Evolutionary conservation across 1,140 invertebrate species (phyloP).

Genomic region (Matsumurasca onukii): DNA sequence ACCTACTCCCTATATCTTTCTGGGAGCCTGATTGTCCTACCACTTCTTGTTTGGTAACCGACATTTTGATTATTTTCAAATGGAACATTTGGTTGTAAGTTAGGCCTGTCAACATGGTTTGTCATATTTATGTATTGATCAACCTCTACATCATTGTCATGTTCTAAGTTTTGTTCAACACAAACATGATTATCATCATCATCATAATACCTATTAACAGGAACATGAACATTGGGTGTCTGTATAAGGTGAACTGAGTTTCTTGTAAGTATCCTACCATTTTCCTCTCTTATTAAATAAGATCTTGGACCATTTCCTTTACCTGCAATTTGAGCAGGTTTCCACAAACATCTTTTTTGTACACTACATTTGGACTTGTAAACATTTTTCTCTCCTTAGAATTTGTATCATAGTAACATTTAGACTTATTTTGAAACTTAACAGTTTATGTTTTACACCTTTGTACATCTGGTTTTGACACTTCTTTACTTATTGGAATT

Average conservation of each 20-base stretch:
- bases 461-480: neutral
- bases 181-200: neutral
- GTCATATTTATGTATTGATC: neutral
- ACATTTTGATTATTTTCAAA: neutral
- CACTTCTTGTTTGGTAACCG: neutral
- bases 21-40: neutral
- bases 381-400: neutral
- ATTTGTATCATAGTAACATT: neutral
- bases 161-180: neutral
- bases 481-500: neutral
- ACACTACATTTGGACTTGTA: slow-evolving; percentile 1
- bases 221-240: neutral
- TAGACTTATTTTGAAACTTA: neutral
- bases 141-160: neutral
- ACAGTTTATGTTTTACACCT: neutral
- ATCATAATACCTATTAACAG: neutral
- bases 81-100: neutral
- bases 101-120: neutral
- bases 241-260: neutral
- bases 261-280: neutral
- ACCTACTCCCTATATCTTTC: too few relatives aligned
- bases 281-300: neutral
- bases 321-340: neutral
- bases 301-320: neutral
- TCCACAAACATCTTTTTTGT: neutral